Base-by-base conservation (phyloP, 2,113 vertebrate genomes). In the Glaucomys volans region DNA sequence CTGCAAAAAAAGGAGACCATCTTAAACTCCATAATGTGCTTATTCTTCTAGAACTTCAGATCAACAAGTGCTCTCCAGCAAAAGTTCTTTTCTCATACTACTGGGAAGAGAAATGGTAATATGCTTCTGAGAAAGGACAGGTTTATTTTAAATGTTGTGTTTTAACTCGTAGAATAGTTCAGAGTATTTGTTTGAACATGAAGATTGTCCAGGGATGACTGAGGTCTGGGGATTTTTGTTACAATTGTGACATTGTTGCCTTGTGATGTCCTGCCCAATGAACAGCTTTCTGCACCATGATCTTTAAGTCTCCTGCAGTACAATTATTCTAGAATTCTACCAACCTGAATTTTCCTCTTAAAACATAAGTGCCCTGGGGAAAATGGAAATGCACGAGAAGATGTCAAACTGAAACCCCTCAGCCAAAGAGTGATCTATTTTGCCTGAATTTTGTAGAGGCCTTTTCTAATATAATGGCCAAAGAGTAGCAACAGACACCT, bases 301-400 rank as follows among this genome's bases (percentile, higher is more conserved):
- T 76, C 50, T 88, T 54, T 79, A 83, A 87, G 18, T 44, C 18
- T 94, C 28, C 17, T 79, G 72, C 2, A 54, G 82, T 22, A 74
- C 28, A 79, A 35, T 81, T 76, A 50, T 52, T 92, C 40, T 86
- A 91, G 10, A 91, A 95, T 40, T 82, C 81, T 92, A 66, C 11
- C 66, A 9, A 35, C 4, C 0, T n/a, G 24, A 69, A 47, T 75
- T 64, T 69, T 82, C 26, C 52, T 90, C 76, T 40, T 87, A 67
- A 95, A 20, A 94, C 10, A 35, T 50, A 82, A 62, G 10, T 92
- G 88, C 54, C 22, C 71, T 22, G 20, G 5, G 52, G 52, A 94
- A 91, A 91, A 67, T 14, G 18, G 62, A 86, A 86, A 87, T 22
- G 3, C 24, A 62, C 12, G 22, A 90, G 26, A 86, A 72, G 16